These are phyloP conservation scores for Cheilosia variabilis DNA, from an alignment of 2,888 invertebrate genomes.

Conservation along the genomic window DNA sequence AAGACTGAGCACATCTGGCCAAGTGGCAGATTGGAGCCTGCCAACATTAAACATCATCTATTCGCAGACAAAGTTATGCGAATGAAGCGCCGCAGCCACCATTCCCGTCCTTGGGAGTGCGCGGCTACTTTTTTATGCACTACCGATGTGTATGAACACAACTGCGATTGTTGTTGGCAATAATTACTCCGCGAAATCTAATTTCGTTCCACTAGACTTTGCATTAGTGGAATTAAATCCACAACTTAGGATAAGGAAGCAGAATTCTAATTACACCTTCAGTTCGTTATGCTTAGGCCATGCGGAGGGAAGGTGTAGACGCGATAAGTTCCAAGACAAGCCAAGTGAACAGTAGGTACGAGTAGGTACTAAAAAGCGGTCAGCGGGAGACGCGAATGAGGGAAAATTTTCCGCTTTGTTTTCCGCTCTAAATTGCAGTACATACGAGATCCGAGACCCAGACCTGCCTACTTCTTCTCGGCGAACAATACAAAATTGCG, in stretches of 20 bases:
- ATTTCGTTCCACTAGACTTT: conserved; percentile 72
- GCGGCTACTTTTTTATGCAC: conserved; percentile 13
- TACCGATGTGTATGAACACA: conserved; percentile 8
- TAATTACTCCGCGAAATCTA: conserved; percentile 74
- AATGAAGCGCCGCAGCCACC: conserved; percentile 29
- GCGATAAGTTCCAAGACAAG: conserved; percentile 31
- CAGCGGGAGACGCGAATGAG: conserved; percentile 35
- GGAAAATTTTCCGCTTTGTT: conserved; percentile 51
- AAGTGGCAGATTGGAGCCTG: conserved; percentile 68
- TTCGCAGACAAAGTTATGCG: conserved; percentile 51
- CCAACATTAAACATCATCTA: conserved; percentile 38
- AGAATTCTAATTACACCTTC: conserved; percentile 70
- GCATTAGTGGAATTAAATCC: conserved; percentile 68
- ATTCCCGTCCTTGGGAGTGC: conserved; percentile 12
- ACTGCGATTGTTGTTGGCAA: conserved; percentile 32
- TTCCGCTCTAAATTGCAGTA: conserved; percentile 62
- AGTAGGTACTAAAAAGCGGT: conserved; percentile 38
- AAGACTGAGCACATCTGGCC: conserved; percentile 67
- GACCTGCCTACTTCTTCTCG: not conserved
- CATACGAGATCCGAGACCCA: conserved; percentile 6
- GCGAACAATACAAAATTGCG: conserved; percentile 57
- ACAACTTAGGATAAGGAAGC: conserved; percentile 70
- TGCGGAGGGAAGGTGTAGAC: conserved; percentile 9
- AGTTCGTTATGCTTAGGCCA: conserved; percentile 36
- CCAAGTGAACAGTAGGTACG: conserved; percentile 22